These are phyloP conservation scores for Auanema sp. DNA, from an alignment of 2,888 invertebrate genomes.

Conservation along the genomic window DNA sequence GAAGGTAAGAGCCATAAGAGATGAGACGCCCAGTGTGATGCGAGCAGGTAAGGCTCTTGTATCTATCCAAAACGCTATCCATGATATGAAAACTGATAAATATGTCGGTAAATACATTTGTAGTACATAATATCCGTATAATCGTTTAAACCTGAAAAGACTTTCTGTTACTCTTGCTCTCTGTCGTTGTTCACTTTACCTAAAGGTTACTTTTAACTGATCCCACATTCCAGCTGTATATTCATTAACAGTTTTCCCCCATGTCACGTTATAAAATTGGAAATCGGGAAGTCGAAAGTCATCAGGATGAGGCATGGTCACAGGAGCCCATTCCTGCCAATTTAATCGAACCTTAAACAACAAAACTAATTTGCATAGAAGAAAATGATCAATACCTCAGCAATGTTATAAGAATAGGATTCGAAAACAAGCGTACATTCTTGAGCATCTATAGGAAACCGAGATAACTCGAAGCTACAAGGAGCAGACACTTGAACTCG, in stretches of 20 bases:
- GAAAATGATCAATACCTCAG: conserved; percentile 38
- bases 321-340: conserved; percentile 62
- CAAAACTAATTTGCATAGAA: neutral
- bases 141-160: conserved; percentile 58
- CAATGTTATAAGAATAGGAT: conserved; percentile 62
- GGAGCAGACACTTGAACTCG: conserved; percentile 61
- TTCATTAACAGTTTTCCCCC: conserved; percentile 47
- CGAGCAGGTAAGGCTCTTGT: conserved; percentile 61
- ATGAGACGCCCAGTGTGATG: conserved; percentile 62
- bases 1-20: conserved; percentile 62
- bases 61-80: conserved; percentile 64
- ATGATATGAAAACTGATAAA: conserved; percentile 56
- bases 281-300: conserved; percentile 59
- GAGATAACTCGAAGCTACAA: conserved; percentile 54
- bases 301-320: conserved; percentile 58
- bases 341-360: conserved; percentile 45
- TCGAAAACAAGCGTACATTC: conserved; percentile 63
- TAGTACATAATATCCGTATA: conserved; percentile 63
- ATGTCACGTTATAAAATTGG: conserved; percentile 59
- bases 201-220: conserved; percentile 61
- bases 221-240: conserved; percentile 63
- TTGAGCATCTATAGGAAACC: conserved; percentile 59
- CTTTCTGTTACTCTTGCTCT: neutral
- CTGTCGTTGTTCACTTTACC: conserved; percentile 25
- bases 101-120: conserved; percentile 64